These are phyloP conservation scores for Heliconius himera DNA, from an alignment of 1,140 invertebrate genomes.

Conservation along the genomic window DNA sequence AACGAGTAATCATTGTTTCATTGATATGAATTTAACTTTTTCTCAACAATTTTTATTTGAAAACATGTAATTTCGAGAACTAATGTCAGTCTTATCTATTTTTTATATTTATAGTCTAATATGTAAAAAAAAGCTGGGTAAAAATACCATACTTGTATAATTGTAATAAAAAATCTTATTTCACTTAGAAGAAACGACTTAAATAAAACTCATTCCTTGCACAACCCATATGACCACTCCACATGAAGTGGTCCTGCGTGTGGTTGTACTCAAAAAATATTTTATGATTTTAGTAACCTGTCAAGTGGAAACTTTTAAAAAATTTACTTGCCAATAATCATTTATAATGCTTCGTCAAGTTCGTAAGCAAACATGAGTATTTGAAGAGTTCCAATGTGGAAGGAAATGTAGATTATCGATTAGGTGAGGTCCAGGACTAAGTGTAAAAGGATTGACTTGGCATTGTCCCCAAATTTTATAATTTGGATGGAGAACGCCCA, in stretches of 20 bases:
- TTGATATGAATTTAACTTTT: too few relatives aligned
- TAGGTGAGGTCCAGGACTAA: slow-evolving; percentile 58
- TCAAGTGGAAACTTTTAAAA: background rate
- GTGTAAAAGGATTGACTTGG: slow-evolving; percentile 49
- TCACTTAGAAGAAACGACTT: too few relatives aligned
- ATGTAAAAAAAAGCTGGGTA: background rate
- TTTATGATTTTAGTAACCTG: background rate
- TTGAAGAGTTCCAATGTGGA: slow-evolving; percentile 54
- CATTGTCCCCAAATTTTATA: slow-evolving; percentile 61
- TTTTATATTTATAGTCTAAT: background rate
- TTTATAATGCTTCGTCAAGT: slow-evolving; percentile 4
- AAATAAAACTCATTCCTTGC: too few relatives aligned
- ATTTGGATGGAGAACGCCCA: slow-evolving; percentile 48
- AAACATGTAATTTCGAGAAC: background rate
- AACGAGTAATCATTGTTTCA: too few relatives aligned
- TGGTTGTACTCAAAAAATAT: background rate
- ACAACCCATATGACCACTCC: background rate
- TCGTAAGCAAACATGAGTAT: slow-evolving; percentile 46
- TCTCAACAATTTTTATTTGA: too few relatives aligned
- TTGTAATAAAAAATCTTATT: too few relatives aligned
- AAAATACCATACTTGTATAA: too few relatives aligned
- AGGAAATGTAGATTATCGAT: slow-evolving; percentile 49
- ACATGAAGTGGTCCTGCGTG: background rate
- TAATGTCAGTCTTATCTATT: background rate
- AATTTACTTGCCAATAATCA: background rate